Conservation (phyloP, 2,797 vertebrate species). For the Melanotaenia pygmaea region DNA sequence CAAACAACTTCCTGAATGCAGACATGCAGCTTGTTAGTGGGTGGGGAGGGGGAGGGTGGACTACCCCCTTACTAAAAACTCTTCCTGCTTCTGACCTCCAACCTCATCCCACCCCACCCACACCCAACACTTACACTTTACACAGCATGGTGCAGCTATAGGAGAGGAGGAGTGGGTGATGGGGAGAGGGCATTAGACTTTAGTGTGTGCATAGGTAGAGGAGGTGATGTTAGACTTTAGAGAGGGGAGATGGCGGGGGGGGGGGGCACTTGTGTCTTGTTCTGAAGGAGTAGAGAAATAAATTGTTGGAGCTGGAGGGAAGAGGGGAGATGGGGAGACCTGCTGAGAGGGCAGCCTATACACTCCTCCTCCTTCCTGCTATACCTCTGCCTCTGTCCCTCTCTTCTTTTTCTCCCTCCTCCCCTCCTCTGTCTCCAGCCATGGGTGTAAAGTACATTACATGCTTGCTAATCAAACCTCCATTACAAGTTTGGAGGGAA, state of each 20-base stretch:
- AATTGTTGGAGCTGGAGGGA: constrained; percentile 46
- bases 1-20: constrained; percentile 80
- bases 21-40: constrained; percentile 69
- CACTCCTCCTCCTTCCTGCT: constrained; percentile 78
- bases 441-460: constrained; percentile 92
- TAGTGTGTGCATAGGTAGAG: constrained; percentile 31
- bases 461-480: constrained; percentile 95
- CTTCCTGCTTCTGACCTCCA: constrained; percentile 78
- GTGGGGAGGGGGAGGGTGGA: constrained; percentile 24
- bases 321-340: constrained; percentile 87
- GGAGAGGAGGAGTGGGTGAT: constrained; percentile 24
- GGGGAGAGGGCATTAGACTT: constrained; percentile 29
- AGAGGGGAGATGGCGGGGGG: constrained; percentile 10
- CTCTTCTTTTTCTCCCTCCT: constrained; percentile 25
- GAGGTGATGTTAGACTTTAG: constrained; percentile 56
- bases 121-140: constrained; percentile 39
- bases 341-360: constrained; percentile 87
- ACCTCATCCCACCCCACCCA: constrained; percentile 64
- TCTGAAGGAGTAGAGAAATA: constrained; percentile 53
- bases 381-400: constrained; percentile 73
- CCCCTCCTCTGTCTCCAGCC: constrained; percentile 70
- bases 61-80: constrained; percentile 22
- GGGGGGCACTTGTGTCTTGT: constrained; percentile 35
- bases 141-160: constrained; percentile 73
- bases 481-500: constrained; percentile 86